These are phyloP conservation scores for Lanius collurio DNA, from an alignment of 2,113 vertebrate species.

Conservation along the genomic window DNA sequence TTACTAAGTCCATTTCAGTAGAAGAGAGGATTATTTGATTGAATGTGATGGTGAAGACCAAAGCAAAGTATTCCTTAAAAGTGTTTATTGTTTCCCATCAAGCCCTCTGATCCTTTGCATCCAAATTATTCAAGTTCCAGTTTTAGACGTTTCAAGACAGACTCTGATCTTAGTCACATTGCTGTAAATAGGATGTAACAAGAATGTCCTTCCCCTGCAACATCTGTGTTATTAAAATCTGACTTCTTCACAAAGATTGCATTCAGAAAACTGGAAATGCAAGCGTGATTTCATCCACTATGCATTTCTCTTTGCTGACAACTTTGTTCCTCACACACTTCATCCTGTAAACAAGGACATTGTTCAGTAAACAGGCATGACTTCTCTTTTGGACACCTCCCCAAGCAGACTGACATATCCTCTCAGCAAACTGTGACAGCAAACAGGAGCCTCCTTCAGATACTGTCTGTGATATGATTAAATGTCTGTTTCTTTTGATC, in stretches of 20 bases:
- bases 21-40: not conserved
- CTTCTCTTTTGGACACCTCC: not conserved
- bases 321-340: not conserved
- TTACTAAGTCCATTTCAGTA: not conserved
- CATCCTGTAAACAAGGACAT: not conserved
- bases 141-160: not conserved
- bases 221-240: conserved; percentile 7
- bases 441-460: not conserved
- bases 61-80: not conserved
- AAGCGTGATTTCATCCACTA: conserved; percentile 1
- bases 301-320: not conserved
- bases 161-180: not conserved
- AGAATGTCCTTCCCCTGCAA: not conserved
- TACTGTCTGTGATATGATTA: not conserved
- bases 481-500: conserved; percentile 15
- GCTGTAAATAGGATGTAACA: not conserved
- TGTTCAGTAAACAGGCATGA: not conserved
- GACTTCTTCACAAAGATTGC: not conserved
- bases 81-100: not conserved
- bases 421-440: not conserved
- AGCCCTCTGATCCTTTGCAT: not conserved
- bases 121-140: not conserved
- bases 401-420: not conserved
- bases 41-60: not conserved
- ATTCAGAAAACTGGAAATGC: conserved; percentile 3